Conservation (phyloP, 2,888 invertebrate genomes). For the Lypha dubia region DNA sequence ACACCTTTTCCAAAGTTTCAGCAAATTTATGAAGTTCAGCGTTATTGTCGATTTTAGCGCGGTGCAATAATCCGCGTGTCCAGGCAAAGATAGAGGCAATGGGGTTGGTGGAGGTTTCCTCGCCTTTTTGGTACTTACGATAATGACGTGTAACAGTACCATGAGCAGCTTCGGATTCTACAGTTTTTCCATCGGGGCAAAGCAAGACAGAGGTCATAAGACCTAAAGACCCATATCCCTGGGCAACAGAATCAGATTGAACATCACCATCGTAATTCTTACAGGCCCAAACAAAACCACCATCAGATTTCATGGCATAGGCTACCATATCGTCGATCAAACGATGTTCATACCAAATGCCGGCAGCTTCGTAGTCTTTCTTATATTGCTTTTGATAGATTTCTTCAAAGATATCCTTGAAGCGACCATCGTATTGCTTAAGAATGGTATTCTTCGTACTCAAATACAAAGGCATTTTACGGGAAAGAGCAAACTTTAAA, state of each 20-base stretch:
- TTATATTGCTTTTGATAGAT: constrained; percentile 96
- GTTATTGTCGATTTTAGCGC: constrained; percentile 97
- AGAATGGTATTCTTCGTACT: constrained; percentile 99
- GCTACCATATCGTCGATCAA: constrained; percentile 99
- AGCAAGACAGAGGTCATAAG: constrained; percentile 99
- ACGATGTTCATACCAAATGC: constrained; percentile 99
- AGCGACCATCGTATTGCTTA: constrained; percentile 97
- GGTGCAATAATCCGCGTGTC: constrained; percentile 96
- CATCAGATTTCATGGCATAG: constrained; percentile 98
- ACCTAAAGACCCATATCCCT: constrained; percentile 97
- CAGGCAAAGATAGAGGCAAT: constrained; percentile 99
- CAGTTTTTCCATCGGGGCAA: constrained; percentile 98
- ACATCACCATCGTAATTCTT: constrained; percentile 99
- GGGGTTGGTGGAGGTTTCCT: constrained; percentile 99
- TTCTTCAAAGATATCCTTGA: constrained; percentile 98
- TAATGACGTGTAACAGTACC: constrained; percentile 98
- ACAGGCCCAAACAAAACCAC: constrained; percentile 99
- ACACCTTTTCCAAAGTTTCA: constrained; percentile 93
- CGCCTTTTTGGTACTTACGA: constrained; percentile 94
- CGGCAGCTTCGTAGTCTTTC: constrained; percentile 90
- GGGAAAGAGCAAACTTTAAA: constrained; percentile 93
- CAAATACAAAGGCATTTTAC: constrained; percentile 94
- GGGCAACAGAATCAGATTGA: constrained; percentile 98
- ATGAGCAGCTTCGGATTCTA: constrained; percentile 99
- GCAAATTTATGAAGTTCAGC: constrained; percentile 90